Evolutionary conservation across 2,113 vertebrate species (phyloP), one percentile per base, ranked within the genome.

Genomic region (Acrocephalus arundinaceus): DNA sequence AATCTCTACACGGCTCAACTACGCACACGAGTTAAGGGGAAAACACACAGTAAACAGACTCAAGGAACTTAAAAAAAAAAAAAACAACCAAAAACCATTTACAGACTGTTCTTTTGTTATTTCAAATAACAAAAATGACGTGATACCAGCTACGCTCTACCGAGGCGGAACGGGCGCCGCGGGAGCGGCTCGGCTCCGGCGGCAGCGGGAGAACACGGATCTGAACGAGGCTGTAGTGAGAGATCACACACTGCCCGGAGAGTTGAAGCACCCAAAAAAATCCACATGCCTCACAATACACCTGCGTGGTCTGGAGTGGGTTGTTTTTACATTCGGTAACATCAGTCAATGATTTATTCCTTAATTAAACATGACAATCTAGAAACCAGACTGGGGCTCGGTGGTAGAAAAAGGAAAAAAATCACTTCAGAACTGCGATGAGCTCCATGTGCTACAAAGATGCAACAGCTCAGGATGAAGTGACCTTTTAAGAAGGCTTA

Each of bases 241-340:
- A 94, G 55, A 90, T 68, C 95, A 83, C 95, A 66, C 87, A 59
- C 96, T 78, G 84, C 33, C 80, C 2, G 10, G 65, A 91, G 20
- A 91, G 89, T 30, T 80, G 90, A 82, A 97, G 97, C 97, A 96
- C 97, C 97, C 96, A 84, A 92, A 94, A 94, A 81, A 54, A 43
- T 65, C 52, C 91, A 59, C 95, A 77, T 51, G 94, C 95, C 95
- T 96, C 96, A 93, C 94, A 61, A 95, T 52, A 95, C 93, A 97
- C 89, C 89, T 89, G 91, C 87, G 20, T 68, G 88, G 97, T 86
- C 96, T 96, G 97, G 96, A 98, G 97, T 96, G 97, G 96, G 90
- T 78, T 95, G 95, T 70, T 93, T 89, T 94, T 94, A 95, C 91
- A 85, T 94, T 95, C 96, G 52, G 84, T 89, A 93, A 96, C 87